Percentiles rank a stretch among this genome's conserved stretches.
Conservation (phyloP, 2,113 vertebrate species). For the Melanocharis versteri region DNA sequence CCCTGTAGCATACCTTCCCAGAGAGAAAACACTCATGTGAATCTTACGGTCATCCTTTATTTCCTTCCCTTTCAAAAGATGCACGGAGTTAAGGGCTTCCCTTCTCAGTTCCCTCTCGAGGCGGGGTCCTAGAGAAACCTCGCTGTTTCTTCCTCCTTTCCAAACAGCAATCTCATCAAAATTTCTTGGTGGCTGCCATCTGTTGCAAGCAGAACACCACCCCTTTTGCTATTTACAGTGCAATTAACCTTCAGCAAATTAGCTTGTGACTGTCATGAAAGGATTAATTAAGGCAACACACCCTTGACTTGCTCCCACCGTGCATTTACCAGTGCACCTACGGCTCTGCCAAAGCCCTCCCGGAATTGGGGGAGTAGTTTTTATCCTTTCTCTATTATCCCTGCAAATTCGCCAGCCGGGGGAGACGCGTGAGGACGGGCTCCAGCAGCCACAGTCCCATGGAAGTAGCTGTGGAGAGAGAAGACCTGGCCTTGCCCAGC, state of each 20-base stretch:
- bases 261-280: background rate
- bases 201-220: background rate
- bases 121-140: background rate
- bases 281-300: slow-evolving; percentile 47
- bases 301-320: background rate
- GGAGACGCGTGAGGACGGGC: background rate
- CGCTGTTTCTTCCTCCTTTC: background rate
- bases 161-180: background rate
- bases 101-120: background rate
- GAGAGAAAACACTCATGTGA: background rate
- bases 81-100: background rate
- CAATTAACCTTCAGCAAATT: slow-evolving; percentile 57
- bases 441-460: background rate
- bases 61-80: background rate
- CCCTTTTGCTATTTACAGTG: slow-evolving; percentile 40
- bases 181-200: background rate
- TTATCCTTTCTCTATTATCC: background rate
- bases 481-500: background rate
- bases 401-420: background rate
- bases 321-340: background rate
- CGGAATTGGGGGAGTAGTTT: background rate
- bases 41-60: background rate
- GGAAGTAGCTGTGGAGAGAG: background rate
- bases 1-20: background rate
- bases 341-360: background rate